These are phyloP conservation scores for Aporophyla lueneburgensis DNA, from an alignment of 2,888 invertebrate genomes.

Conservation along the genomic window DNA sequence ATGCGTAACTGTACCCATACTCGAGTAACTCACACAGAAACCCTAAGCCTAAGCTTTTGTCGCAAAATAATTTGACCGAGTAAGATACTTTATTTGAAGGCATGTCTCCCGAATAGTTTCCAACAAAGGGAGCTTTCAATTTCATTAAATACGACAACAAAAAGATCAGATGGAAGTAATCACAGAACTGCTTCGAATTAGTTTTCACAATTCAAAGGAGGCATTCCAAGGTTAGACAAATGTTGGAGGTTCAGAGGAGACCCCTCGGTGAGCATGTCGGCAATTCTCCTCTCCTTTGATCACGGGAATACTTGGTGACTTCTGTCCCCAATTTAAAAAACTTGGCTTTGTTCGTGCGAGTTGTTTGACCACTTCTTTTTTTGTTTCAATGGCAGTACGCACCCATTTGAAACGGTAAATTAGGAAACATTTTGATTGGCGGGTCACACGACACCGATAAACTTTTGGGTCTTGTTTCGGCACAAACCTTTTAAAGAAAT, in stretches of 20 bases:
- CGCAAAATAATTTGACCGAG: slow-evolving; percentile 68
- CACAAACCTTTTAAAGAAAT: slow-evolving; percentile 75
- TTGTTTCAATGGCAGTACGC: slow-evolving; percentile 73
- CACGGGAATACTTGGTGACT: slow-evolving; percentile 79
- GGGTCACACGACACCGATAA: slow-evolving; percentile 71
- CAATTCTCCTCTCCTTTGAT: slow-evolving; percentile 82
- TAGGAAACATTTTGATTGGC: slow-evolving; percentile 77
- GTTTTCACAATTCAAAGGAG: slow-evolving; percentile 85
- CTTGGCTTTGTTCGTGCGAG: slow-evolving; percentile 75
- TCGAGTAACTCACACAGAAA: slow-evolving; percentile 43
- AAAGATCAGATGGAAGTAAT: slow-evolving; percentile 79
- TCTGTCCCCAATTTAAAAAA: slow-evolving; percentile 80
- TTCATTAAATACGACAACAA: slow-evolving; percentile 83
- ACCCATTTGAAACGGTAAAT: slow-evolving; percentile 75
- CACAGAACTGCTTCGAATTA: slow-evolving; percentile 84
- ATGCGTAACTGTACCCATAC: slow-evolving; percentile 54
- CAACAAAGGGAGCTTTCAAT: slow-evolving; percentile 77
- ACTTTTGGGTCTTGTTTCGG: slow-evolving; percentile 72
- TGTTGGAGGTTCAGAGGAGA: slow-evolving; percentile 75
- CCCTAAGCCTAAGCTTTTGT: slow-evolving; percentile 61
- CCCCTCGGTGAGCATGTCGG: slow-evolving; percentile 71
- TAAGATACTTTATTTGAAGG: slow-evolving; percentile 68
- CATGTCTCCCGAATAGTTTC: slow-evolving; percentile 77
- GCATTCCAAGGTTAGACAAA: slow-evolving; percentile 87
- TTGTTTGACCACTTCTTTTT: slow-evolving; percentile 79